Evolutionary conservation across 2,797 vertebrate genomes (phyloP), one percentile per base, ranked within the genome.

Genomic region (Gambelia wislizenii): DNA sequence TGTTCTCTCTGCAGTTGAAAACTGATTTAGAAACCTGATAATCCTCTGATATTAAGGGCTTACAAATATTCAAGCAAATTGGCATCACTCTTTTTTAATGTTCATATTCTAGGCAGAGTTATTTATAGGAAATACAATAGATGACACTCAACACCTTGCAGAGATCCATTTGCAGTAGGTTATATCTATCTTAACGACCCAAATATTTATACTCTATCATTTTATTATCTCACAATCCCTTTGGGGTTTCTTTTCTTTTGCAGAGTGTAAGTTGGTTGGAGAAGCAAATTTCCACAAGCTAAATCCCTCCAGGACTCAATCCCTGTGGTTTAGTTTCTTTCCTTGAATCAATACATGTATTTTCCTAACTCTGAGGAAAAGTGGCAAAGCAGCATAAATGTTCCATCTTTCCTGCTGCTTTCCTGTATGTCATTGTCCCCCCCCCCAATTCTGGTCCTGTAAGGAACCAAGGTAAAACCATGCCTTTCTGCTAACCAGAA

Each of bases 11-110:
- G 52, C 79, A 81, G 27, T 70, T 12, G 74, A 30, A 81, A 67
- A 49, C 89, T 88, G 61, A 49, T 90, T 89, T 86, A 86, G 77
- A 30, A 81, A 59, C 61, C 87, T 78, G 69, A 44, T 89, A 56
- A 75, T 83, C 39, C 2, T 56, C 59, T 69, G 79, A 87, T 79
- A 2, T 77, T 82, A 61, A 84, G 16, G 1, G 0, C 49, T 83
- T 69, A 87, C 82, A 85, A 88, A 61, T 83, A 64, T 14, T 89
- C 76, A n/a, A 79, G 4, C 67, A 69, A 87, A 33, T 59, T 77
- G 27, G 77, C 44, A 52, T 75, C 25, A 33, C 44, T 52, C n/a
- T 52, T 84, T 76, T 89, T 75, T 64, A 76, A 86, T 42, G 67
- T 81, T 82, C 77, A 49, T 6, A 82, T 86, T 86, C 56, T 82